Evolutionary conservation across 2,888 invertebrate genomes (phyloP), one percentile per base, ranked within the genome.

Genomic region (Hanleya hanleyi): DNA sequence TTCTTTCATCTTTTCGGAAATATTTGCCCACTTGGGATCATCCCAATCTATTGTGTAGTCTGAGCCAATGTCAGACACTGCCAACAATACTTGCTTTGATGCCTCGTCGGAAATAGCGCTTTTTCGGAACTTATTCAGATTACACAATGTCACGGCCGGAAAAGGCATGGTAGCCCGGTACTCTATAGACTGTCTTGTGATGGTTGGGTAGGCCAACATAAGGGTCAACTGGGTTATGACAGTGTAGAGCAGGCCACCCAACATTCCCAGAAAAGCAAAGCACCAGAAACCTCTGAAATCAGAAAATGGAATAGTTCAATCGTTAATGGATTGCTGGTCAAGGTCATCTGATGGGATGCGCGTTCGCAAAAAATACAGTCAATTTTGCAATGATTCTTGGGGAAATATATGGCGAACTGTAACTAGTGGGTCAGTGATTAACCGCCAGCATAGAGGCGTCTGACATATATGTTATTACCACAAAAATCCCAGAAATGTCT

Each of bases 141-240:
- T 64, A 37, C 64, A 64, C 15, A 64, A n/a, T 35, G 64, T 64
- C 18, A 64, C 64, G 18, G 64, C 64, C 2, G 64, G 64, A 33
- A 64, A 64, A 12, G 38, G 64, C n/a, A 64, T 3, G 18, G 15
- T n/a, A 37, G 64, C n/a, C 4, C 18, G 12, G 5, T 36, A 37
- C n/a, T 35, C n/a, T n/a, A 64, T 18, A 26, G 33, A n/a, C 26
- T 64, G 64, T 26, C 36, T 18, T 37, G 64, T 64, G 12, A 64
- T 37, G 18, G 64, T 64, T n/a, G 64, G 64, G 64, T 37, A 64
- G 12, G 29, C n/a, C 37, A 35, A 9, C 35, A 64, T 64, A 22
- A 22, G 36, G 1, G 18, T 29, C 18, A 64, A 18, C 37, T 64
- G 64, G 2, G n/a, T 18, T n/a, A 64, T 36, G 22, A 64, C 35